phyloP scores from a whole-genome alignment of 2,113 vertebrate genomes.

The Vulpes vulpes region DNA sequence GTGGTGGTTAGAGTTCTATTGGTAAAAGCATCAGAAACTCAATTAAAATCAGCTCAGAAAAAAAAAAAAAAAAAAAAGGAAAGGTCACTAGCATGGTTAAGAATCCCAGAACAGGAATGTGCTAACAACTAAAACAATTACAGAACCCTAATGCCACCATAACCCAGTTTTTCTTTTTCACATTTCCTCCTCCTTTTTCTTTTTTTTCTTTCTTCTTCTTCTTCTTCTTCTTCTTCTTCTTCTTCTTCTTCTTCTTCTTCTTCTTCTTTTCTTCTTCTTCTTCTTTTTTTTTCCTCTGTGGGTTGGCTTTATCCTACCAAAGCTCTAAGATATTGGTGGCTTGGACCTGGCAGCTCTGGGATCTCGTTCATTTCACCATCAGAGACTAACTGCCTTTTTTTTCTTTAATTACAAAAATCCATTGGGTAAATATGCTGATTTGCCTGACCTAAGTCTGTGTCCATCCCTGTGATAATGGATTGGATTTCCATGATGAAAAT shows the following conservation, averaged over 20 bases:
- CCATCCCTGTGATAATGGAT: background rate
- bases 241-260: too few species aligned
- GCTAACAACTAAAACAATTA: background rate
- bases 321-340: background rate
- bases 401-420: background rate
- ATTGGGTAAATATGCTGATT: background rate
- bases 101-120: background rate
- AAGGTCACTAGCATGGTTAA: background rate
- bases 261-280: background rate
- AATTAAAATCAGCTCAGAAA: background rate
- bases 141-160: background rate
- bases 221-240: too few species aligned
- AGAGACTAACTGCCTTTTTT: background rate
- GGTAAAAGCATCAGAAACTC: background rate
- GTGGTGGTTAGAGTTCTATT: background rate
- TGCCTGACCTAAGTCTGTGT: background rate
- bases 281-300: background rate
- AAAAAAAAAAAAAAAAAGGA: background rate
- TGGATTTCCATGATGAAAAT: background rate
- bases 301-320: background rate
- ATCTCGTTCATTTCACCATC: background rate
- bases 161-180: background rate
- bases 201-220: background rate
- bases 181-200: background rate
- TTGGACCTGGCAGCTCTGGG: background rate